Conservation (phyloP, 2,113 vertebrate genomes). For the Speoplatyrhinus poulsoni region DNA sequence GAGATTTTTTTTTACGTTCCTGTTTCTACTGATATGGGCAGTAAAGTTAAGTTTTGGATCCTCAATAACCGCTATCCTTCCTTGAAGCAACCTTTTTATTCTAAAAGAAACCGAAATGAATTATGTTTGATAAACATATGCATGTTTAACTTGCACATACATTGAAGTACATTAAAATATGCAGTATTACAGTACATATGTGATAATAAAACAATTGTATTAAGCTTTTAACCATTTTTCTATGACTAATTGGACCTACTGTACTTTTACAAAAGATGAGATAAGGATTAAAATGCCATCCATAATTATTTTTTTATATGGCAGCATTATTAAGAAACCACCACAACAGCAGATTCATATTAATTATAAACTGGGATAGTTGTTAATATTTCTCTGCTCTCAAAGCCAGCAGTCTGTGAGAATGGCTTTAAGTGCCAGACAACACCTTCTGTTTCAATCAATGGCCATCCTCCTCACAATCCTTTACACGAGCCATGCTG, state of each 20-base stretch:
- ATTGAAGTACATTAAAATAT: too few species aligned
- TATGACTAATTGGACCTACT: too few species aligned
- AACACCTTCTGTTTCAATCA: slow-evolving; percentile 78
- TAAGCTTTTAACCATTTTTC: too few species aligned
- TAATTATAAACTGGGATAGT: slow-evolving; percentile 75
- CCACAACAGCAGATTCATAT: slow-evolving; percentile 65
- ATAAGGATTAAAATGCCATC: too few species aligned
- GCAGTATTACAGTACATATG: too few species aligned
- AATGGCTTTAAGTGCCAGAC: slow-evolving; percentile 77
- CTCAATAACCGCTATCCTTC: not conserved
- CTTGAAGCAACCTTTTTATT: not conserved
- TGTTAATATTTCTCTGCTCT: slow-evolving; percentile 73
- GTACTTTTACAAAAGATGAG: too few species aligned
- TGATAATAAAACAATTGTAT: too few species aligned
- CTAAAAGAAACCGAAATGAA: not conserved
- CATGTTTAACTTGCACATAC: not conserved
- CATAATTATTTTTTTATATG: slow-evolving; percentile 25
- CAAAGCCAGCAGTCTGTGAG: slow-evolving; percentile 73
- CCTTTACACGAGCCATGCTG: slow-evolving; percentile 44
- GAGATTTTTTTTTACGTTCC: not conserved
- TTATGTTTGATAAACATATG: not conserved
- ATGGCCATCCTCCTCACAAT: slow-evolving; percentile 66
- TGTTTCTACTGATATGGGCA: not conserved
- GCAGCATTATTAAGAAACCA: slow-evolving; percentile 30
- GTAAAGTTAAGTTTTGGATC: too few species aligned